Percentiles rank a stretch among this genome's conserved stretches.
phyloP scores from a whole-genome alignment of 1,140 invertebrate species.

The Ladona fulva region DNA sequence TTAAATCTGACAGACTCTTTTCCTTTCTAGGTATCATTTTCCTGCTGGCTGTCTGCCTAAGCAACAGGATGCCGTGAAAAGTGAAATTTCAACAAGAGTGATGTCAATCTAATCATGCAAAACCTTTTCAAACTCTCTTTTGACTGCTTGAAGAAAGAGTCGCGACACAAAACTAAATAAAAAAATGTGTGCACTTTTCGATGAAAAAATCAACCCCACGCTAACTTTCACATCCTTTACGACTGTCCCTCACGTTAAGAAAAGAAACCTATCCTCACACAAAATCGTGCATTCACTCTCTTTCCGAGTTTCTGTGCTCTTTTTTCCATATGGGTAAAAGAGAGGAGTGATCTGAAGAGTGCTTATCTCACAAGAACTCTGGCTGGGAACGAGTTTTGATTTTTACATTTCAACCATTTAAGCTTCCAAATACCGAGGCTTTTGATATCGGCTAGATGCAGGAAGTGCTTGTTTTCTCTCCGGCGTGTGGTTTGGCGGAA shows the following conservation, averaged over 20 bases:
- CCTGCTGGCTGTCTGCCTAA: background rate
- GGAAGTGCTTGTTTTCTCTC: background rate
- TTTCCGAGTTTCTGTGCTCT: no score
- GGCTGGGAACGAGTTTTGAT: no score
- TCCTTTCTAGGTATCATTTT: background rate
- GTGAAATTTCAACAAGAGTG: background rate
- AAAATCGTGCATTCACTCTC: background rate
- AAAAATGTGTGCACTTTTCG: background rate
- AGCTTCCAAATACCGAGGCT: no score
- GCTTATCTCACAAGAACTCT: no score
- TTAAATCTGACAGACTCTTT: background rate
- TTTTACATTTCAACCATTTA: no score
- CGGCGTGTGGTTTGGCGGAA: background rate
- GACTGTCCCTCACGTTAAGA: background rate
- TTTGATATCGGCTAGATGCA: background rate
- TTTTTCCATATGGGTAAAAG: no score
- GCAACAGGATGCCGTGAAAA: background rate
- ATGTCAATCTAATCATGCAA: background rate
- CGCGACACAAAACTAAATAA: background rate
- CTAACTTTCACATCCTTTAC: background rate
- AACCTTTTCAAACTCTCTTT: slow-evolving; percentile 7
- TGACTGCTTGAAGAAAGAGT: background rate
- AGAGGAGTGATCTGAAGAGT: no score
- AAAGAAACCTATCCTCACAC: background rate
- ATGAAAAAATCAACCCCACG: background rate